Evolutionary conservation across 2,797 vertebrate genomes (phyloP).

Genomic region (Thripadectes ignobilis): DNA sequence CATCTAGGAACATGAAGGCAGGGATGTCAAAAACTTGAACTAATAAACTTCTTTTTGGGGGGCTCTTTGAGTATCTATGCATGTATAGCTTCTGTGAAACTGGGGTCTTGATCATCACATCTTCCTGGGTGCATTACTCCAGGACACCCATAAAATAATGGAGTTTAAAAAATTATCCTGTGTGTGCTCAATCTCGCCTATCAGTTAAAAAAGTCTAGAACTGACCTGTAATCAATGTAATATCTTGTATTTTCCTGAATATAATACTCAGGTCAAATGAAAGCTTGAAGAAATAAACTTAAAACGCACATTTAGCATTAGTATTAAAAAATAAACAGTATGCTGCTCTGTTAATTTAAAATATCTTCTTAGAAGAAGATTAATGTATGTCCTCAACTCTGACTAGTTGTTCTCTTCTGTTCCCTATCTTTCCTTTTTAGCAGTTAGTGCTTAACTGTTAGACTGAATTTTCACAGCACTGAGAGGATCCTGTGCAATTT

Average conservation of each 20-base stretch:
- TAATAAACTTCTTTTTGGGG: not conserved
- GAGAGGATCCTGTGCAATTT: not conserved
- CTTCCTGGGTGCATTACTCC: not conserved
- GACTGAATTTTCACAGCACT: not conserved
- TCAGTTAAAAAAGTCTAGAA: not conserved
- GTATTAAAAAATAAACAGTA: not conserved
- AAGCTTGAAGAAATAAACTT: not conserved
- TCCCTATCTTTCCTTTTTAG: not conserved
- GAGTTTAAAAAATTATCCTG: not conserved
- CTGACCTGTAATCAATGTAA: not conserved
- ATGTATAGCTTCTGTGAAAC: not conserved
- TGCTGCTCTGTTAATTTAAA: not conserved
- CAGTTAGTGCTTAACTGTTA: not conserved
- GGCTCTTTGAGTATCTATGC: not conserved
- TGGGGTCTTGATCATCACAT: not conserved
- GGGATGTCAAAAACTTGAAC: not conserved
- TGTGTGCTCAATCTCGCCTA: not conserved
- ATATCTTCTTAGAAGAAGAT: not conserved
- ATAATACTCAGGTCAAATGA: not conserved
- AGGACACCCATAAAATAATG: fast-evolving
- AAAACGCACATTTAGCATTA: not conserved
- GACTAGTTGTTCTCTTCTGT: not conserved
- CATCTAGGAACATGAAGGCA: not conserved
- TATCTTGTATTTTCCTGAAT: not conserved
- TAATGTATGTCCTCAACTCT: not conserved